A percentile compares a stretch with the other conserved stretches of the same genome.
These are phyloP conservation scores for Cyanoliseus patagonus DNA, from an alignment of 2,113 vertebrate species.

Conservation along the genomic window DNA sequence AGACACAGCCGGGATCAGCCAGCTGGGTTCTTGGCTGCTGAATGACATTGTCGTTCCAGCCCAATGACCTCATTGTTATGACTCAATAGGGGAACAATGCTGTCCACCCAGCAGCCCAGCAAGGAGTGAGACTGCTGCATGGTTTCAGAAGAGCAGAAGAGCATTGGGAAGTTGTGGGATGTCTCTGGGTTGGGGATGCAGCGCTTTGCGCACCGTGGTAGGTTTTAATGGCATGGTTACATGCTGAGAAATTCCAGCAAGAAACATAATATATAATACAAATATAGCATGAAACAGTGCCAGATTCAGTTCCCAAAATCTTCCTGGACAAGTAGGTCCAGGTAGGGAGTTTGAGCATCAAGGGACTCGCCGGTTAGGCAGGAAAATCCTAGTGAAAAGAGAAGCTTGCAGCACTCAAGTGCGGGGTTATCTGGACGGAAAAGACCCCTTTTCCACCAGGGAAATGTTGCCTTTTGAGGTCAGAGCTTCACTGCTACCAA, in stretches of 20 bases:
- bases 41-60: constrained; percentile 60
- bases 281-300: neutral
- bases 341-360: neutral
- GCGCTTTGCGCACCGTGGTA: rapidly evolving
- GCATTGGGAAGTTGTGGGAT: constrained; percentile 35
- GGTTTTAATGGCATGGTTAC: neutral
- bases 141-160: constrained; percentile 45
- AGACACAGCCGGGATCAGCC: constrained; percentile 40
- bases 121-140: constrained; percentile 26
- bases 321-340: neutral
- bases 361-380: neutral
- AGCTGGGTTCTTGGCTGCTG: constrained; percentile 65
- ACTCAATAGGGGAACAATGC: constrained; percentile 60
- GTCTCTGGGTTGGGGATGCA: neutral
- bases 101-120: constrained; percentile 62
- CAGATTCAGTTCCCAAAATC: neutral
- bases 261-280: neutral
- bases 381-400: neutral
- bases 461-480: neutral
- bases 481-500: neutral
- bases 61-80: constrained; percentile 57
- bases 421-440: neutral
- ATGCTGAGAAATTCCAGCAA: neutral
- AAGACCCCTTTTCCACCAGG: neutral
- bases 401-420: neutral